Base-by-base conservation (phyloP, 2,797 vertebrate genomes). In the Hyperoplus lanceolatus region DNA sequence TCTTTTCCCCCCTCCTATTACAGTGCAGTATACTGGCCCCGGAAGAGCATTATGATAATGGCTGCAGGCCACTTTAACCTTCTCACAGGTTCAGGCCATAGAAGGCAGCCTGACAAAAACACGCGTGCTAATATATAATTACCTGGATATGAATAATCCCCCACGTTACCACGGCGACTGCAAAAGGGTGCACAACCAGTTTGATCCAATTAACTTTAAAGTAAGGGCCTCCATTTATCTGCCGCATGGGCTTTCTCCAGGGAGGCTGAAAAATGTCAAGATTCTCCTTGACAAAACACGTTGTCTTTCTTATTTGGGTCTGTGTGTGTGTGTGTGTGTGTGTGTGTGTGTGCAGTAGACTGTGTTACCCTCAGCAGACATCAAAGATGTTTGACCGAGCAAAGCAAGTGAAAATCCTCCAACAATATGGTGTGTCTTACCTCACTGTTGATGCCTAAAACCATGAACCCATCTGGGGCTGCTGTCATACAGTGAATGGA, bases 121-220 rank as follows among this genome's bases (percentile, higher is more conserved):
- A 87, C 81, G 84, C 73, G 46, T 49, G 56, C 7, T 53, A 56
- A 74, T 60, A 62, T 81, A 84, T 90, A 90, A 93, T 92, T 89
- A 90, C 85, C 76, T 81, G 82, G 53, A 78, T 85, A 82, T 89
- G 81, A 94, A 91, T 90, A 90, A 91, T 29, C 29, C 93, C 80
- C 43, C 55, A 82, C 46, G 75, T 82, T 90, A 83, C 54, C 79
- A 80, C 86, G 57, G 86, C 69, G 84, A 80, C 93, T 92, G 82
- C 90, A 76, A 79, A 86, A 29, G 29, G 50, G 85, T 93, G 68
- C 81, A 71, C 46, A 65, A 86, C 77, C 58, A 65, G 81, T 93
- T 29, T 92, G 79, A 93, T 92, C 90, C 91, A 93, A 93, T 93
- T 92, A 89, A 89, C 90, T 93, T 88, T 85, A 90, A 90, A 93